Evolutionary conservation across 2,113 vertebrate species (phyloP).

Genomic region (Vulpes ferrilata): DNA sequence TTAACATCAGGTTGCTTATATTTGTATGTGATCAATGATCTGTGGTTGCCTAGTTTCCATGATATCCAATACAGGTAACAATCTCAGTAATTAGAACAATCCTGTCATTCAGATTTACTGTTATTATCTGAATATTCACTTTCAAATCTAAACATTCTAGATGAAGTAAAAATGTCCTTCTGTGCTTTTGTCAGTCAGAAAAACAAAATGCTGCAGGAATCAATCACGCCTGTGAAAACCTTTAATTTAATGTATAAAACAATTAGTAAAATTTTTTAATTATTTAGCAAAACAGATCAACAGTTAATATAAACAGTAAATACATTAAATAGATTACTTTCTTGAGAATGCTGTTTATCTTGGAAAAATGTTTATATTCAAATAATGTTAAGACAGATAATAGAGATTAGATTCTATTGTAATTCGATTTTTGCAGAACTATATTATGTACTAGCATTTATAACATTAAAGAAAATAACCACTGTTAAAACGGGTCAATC

Average conservation of each 20-base stretch:
- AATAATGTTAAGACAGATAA: constrained; percentile 1
- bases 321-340: constrained; percentile 7
- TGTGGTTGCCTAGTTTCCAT: not conserved
- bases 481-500: not conserved
- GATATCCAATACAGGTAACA: not conserved
- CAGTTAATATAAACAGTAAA: not conserved
- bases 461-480: constrained; percentile 9
- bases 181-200: not conserved
- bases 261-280: not conserved
- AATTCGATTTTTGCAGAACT: not conserved
- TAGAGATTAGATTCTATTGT: constrained; percentile 3
- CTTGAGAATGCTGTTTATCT: not conserved
- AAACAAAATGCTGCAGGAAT: not conserved
- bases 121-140: constrained; percentile 31
- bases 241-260: constrained; percentile 36
- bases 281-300: constrained; percentile 25
- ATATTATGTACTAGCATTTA: not conserved
- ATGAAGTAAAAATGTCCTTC: not conserved
- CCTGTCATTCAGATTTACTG: constrained; percentile 9
- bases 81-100: constrained; percentile 48
- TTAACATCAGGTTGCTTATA: not conserved
- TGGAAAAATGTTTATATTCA: constrained; percentile 8
- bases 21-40: constrained; percentile 27
- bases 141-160: constrained; percentile 44
- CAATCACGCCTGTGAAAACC: not conserved